phyloP scores from a whole-genome alignment of 2,113 vertebrate species.

The Lepus timidus region DNA sequence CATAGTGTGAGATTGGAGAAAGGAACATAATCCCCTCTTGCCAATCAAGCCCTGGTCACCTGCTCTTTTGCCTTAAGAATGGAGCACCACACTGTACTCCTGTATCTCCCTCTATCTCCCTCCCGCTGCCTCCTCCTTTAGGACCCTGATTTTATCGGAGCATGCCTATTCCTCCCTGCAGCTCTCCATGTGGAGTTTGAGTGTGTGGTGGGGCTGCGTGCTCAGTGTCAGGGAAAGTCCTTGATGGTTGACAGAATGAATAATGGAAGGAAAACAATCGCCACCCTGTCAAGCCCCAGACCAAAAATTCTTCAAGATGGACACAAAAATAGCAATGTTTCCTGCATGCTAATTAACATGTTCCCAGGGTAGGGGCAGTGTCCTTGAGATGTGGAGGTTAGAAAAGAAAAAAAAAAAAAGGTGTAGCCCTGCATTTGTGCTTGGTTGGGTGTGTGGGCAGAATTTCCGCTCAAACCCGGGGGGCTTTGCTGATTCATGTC shows the following conservation, averaged over 20 bases:
- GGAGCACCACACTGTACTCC: not conserved
- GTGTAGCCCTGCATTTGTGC: not conserved
- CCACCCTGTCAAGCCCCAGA: conserved; percentile 64
- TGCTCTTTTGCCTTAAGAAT: conserved; percentile 14
- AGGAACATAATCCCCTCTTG: not conserved
- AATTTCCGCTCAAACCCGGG: not conserved
- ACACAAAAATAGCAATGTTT: conserved; percentile 68
- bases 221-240: conserved; percentile 68
- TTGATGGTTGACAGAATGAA: conserved; percentile 73
- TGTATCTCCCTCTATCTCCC: too few relatives aligned
- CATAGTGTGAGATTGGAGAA: not conserved
- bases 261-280: conserved; percentile 62
- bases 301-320: conserved; percentile 68
- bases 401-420: not conserved
- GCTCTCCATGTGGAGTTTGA: not conserved
- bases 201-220: conserved; percentile 24
- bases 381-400: conserved; percentile 66
- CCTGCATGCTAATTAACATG: conserved; percentile 72
- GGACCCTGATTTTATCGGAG: not conserved
- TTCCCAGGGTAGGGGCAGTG: conserved; percentile 41
- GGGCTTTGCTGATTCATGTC: not conserved
- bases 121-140: not conserved
- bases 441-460: not conserved
- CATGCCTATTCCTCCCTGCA: not conserved
- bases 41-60: not conserved